Conservation (phyloP, 2,113 vertebrate species). For the Plectropomus leopardus region DNA sequence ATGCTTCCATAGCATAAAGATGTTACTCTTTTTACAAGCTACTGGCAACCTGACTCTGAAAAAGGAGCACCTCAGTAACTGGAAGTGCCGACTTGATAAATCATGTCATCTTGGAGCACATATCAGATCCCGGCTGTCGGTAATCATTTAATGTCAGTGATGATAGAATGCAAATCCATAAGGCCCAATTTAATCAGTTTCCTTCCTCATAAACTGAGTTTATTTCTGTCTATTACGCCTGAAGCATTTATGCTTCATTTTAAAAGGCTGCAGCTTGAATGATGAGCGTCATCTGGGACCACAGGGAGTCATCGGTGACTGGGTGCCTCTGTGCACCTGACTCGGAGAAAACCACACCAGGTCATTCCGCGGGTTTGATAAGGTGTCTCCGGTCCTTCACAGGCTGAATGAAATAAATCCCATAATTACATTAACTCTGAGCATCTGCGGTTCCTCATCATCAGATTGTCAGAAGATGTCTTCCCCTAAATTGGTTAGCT, state of each 20-base stretch:
- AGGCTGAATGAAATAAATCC: not conserved
- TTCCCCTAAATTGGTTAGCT: not conserved
- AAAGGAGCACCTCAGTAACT: not conserved
- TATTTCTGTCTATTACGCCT: not conserved
- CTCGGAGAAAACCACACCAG: not conserved
- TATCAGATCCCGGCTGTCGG: not conserved
- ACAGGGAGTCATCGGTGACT: not conserved
- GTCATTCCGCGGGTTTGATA: not conserved
- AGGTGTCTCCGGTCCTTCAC: not conserved
- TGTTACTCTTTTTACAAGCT: no score
- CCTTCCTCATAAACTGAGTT: not conserved
- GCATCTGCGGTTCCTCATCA: not conserved
- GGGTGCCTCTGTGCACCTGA: not conserved
- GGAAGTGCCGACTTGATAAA: not conserved
- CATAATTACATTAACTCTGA: not conserved
- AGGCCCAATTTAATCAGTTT: not conserved
- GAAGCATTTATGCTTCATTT: not conserved
- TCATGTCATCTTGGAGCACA: not conserved
- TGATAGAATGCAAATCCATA: not conserved
- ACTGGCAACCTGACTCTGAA: not conserved
- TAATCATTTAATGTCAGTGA: not conserved
- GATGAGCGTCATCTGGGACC: not conserved
- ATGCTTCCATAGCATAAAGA: no score
- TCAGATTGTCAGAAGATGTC: constrained; percentile 14
- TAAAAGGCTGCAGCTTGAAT: not conserved